phyloP scores from a whole-genome alignment of 2,113 vertebrate genomes.

The Notechis scutatus region DNA sequence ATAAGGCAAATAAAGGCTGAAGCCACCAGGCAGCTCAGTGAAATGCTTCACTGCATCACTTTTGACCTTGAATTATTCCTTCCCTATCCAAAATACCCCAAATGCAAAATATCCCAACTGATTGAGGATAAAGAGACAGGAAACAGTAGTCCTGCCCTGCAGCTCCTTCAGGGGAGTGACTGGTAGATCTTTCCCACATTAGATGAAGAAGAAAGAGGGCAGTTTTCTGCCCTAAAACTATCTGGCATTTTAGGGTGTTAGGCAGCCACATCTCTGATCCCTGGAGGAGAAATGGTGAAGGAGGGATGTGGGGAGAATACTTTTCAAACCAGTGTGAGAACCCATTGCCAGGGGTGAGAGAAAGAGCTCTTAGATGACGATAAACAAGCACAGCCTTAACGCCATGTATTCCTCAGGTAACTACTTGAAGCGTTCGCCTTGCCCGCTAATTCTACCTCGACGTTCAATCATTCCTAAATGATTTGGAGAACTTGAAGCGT shows the following conservation, averaged over 20 bases:
- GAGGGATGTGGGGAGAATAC: not conserved
- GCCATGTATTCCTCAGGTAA: not conserved
- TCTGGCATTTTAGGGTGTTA: not conserved
- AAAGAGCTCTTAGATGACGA: not conserved
- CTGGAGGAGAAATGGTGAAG: not conserved
- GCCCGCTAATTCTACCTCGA: not conserved
- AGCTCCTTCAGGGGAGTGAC: not conserved
- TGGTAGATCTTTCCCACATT: not conserved
- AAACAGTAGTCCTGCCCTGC: not conserved
- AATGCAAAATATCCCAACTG: not conserved
- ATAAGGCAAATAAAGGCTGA: not conserved
- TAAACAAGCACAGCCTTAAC: not conserved
- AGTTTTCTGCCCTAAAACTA: not conserved
- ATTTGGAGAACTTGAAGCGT: not conserved
- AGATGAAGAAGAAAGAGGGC: not conserved
- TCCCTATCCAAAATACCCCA: not conserved
- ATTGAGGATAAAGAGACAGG: not conserved
- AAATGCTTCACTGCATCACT: not conserved
- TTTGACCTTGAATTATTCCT: not conserved
- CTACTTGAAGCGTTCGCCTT: not conserved
- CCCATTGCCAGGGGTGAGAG: not conserved
- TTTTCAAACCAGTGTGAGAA: not conserved
- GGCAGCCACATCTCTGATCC: not conserved
- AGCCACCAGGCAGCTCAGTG: too few species aligned
- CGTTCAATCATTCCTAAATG: not conserved